phyloP scores from a whole-genome alignment of 2,113 vertebrate genomes.

The Podarcis muralis region DNA sequence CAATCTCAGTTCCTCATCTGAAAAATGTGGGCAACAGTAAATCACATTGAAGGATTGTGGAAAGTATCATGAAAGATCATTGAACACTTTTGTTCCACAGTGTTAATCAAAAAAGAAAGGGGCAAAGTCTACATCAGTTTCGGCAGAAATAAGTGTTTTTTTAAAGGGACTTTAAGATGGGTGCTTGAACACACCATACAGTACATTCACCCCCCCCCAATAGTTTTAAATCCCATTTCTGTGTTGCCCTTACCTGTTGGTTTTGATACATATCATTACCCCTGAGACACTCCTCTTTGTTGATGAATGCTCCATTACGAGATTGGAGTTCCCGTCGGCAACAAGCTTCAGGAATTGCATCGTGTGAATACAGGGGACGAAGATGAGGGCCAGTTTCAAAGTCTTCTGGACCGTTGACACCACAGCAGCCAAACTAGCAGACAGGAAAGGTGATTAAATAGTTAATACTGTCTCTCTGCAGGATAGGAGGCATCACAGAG shows the following conservation, averaged over 20 bases:
- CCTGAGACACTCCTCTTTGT: constrained; percentile 80
- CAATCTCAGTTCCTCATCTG: neutral
- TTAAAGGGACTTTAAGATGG: neutral
- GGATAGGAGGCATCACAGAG: neutral
- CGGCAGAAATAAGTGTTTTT: neutral
- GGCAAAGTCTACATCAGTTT: neutral
- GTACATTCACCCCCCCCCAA: too few species aligned
- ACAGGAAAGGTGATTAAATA: constrained; percentile 21
- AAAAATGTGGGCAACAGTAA: neutral
- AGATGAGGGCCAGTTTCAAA: constrained; percentile 81
- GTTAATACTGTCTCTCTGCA: neutral
- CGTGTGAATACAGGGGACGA: constrained; percentile 64
- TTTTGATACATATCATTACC: constrained; percentile 80
- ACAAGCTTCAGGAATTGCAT: constrained; percentile 83
- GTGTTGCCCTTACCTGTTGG: constrained; percentile 79
- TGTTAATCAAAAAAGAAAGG: too few species aligned
- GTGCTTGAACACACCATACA: neutral
- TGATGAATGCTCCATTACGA: constrained; percentile 71
- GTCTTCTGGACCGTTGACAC: constrained; percentile 89
- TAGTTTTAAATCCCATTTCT: neutral
- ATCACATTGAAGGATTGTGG: neutral
- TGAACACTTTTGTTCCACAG: neutral
- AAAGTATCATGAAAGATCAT: neutral
- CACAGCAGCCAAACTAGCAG: constrained; percentile 91
- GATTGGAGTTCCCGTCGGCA: constrained; percentile 82